Conservation (phyloP, 1,140 invertebrate genomes). For the Pseudomyrmex pallidus region DNA sequence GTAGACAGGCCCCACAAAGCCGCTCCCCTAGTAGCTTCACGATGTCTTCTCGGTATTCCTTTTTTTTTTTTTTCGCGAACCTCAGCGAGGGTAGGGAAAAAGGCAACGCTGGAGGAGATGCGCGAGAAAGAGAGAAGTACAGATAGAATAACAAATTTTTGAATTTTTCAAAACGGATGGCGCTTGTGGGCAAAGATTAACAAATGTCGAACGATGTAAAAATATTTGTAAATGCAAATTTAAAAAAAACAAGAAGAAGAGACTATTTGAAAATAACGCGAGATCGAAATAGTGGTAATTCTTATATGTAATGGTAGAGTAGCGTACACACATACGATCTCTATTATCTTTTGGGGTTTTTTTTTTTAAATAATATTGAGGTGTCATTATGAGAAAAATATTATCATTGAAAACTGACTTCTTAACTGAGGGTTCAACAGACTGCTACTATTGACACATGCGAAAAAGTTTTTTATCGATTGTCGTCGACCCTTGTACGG, state of each 20-base stretch:
- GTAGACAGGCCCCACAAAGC: conserved; percentile 73
- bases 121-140: conserved; percentile 1
- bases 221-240: no score
- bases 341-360: background rate
- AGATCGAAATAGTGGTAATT: no score
- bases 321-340: no score
- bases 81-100: conserved; percentile 13
- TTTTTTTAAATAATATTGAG: background rate
- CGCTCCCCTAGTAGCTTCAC: conserved; percentile 25
- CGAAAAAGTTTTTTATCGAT: conserved; percentile 65
- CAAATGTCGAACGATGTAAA: background rate
- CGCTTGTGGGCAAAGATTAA: no score
- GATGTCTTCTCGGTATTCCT: background rate
- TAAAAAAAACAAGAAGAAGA: no score
- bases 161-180: background rate
- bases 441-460: conserved; percentile 39
- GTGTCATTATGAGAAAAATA: background rate
- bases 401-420: background rate
- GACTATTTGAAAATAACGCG: no score
- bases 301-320: no score
- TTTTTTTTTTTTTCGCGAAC: conserved; percentile 38
- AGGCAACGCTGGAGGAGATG: conserved; percentile 6
- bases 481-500: background rate
- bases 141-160: conserved; percentile 47
- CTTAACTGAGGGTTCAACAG: conserved; percentile 20